Percentiles rank a stretch among this genome's conserved stretches.
Evolutionary conservation across 92 coral and sea anemone species (phyloP).

Genomic region (Nematostella vectensis): DNA sequence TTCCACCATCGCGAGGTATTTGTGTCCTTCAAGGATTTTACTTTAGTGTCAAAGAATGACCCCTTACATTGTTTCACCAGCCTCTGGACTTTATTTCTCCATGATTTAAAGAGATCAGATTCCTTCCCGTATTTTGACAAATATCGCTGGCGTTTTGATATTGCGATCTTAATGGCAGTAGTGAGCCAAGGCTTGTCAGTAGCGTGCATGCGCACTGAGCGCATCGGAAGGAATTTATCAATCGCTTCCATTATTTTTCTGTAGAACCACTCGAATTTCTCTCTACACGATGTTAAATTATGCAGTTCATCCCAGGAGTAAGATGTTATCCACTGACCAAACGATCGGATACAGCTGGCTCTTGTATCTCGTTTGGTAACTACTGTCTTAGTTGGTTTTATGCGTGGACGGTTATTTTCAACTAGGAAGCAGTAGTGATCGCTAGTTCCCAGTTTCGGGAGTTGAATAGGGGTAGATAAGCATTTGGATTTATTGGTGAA

Average conservation of each 20-base stretch:
- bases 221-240: constrained; percentile 25
- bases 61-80: constrained; percentile 11
- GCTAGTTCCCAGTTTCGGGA: constrained; percentile 22
- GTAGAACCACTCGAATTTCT: constrained; percentile 14
- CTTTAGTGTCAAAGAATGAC: constrained; percentile 20
- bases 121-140: constrained; percentile 26
- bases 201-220: constrained; percentile 10
- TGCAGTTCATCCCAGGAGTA: constrained; percentile 28
- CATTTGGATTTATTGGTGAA: constrained; percentile 7
- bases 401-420: neutral
- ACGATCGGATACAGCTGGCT: constrained; percentile 17
- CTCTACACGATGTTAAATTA: constrained; percentile 8
- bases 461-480: constrained; percentile 15
- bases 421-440: constrained; percentile 16
- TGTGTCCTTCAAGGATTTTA: constrained; percentile 19
- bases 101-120: constrained; percentile 20
- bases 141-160: constrained; percentile 27
- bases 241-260: constrained; percentile 17
- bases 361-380: constrained; percentile 29
- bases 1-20: constrained; percentile 30
- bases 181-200: constrained; percentile 36
- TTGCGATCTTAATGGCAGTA: constrained; percentile 18
- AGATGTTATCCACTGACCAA: constrained; percentile 30
- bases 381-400: constrained; percentile 12
- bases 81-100: constrained; percentile 25